These are phyloP conservation scores for Sycophaga agraensis DNA, from an alignment of 1,140 invertebrate species.

Conservation along the genomic window DNA sequence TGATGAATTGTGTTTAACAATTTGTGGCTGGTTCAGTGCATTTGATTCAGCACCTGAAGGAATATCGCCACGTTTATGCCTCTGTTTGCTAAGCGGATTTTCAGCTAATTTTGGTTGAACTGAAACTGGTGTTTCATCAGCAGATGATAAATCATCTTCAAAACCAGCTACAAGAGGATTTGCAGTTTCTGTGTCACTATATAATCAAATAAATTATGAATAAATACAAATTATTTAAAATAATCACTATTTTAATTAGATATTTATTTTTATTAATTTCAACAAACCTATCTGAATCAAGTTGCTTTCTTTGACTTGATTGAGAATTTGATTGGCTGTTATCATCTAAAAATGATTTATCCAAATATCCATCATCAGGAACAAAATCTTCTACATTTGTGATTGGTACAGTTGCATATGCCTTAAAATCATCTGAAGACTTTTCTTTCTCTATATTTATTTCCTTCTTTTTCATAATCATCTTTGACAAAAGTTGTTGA, in stretches of 20 bases:
- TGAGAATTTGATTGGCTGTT: slow-evolving; percentile 54
- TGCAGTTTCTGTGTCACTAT: slow-evolving; percentile 73
- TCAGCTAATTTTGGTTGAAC: slow-evolving; percentile 47
- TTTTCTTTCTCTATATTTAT: slow-evolving; percentile 31
- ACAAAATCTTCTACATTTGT: slow-evolving; percentile 84
- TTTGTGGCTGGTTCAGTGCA: slow-evolving; percentile 32
- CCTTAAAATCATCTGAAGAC: slow-evolving; percentile 29
- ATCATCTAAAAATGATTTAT: slow-evolving; percentile 83
- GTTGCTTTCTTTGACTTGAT: slow-evolving; percentile 52
- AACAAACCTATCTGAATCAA: slow-evolving; percentile 66
- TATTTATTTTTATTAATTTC: too few relatives aligned
- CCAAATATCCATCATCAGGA: slow-evolving; percentile 74
- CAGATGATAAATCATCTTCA: slow-evolving; percentile 82
- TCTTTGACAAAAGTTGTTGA: slow-evolving; percentile 50
- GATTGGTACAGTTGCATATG: slow-evolving; percentile 38
- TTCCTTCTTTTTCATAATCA: slow-evolving; percentile 29
- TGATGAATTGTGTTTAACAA: slow-evolving; percentile 46
- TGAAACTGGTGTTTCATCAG: slow-evolving; percentile 57
- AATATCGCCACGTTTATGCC: slow-evolving; percentile 43
- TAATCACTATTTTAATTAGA: slow-evolving; percentile 9
- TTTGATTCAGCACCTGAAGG: slow-evolving; percentile 37
- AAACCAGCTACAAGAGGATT: slow-evolving; percentile 87
- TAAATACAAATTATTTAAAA: slow-evolving; percentile 17
- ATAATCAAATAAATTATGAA: slow-evolving; percentile 35
- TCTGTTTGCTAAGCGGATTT: slow-evolving; percentile 53